Evolutionary conservation across 2,888 invertebrate genomes (phyloP).

Genomic region (Eucriotettix oculatus): DNA sequence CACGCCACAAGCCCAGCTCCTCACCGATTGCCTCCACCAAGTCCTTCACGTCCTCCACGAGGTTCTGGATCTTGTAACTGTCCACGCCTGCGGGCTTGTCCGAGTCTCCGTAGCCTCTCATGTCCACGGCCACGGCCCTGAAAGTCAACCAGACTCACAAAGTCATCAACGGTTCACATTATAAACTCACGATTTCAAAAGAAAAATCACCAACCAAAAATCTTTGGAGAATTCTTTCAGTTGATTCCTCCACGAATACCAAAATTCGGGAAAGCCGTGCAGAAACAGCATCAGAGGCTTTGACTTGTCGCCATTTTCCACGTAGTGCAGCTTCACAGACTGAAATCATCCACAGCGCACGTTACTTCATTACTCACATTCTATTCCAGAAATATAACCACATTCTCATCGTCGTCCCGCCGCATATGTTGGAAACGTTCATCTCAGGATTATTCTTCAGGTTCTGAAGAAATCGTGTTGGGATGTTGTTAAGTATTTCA

Average conservation of each 20-base stretch:
- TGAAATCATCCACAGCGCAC: too few relatives aligned
- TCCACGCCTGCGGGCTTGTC: slow-evolving; percentile 37
- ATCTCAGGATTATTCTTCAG: too few relatives aligned
- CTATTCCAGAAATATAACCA: too few relatives aligned
- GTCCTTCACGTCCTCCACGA: slow-evolving; percentile 42
- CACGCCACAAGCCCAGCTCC: background rate
- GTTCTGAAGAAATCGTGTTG: too few relatives aligned
- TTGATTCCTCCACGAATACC: slow-evolving; percentile 61
- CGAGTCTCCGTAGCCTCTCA: slow-evolving; percentile 52
- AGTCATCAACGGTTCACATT: too few relatives aligned
- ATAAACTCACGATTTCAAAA: too few relatives aligned
- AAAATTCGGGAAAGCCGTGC: slow-evolving; percentile 62
- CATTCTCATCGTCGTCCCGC: too few relatives aligned
- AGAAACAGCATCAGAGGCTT: slow-evolving; percentile 52
- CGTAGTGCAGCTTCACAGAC: slow-evolving; percentile 47
- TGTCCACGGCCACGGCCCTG: slow-evolving; percentile 52
- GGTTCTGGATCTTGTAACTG: slow-evolving; percentile 32
- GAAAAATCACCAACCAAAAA: slow-evolving; percentile 32
- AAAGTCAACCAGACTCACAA: too few relatives aligned
- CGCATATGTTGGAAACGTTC: too few relatives aligned
- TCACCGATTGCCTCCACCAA: slow-evolving; percentile 35
- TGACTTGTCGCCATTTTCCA: slow-evolving; percentile 41
- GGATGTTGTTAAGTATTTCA: too few relatives aligned
- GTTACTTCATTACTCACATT: too few relatives aligned
- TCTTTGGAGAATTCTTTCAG: slow-evolving; percentile 42